A percentile compares a stretch with the other conserved stretches of the same genome.
Conservation (phyloP, 2,888 invertebrate genomes). For the Agrenia bidenticulata region DNA sequence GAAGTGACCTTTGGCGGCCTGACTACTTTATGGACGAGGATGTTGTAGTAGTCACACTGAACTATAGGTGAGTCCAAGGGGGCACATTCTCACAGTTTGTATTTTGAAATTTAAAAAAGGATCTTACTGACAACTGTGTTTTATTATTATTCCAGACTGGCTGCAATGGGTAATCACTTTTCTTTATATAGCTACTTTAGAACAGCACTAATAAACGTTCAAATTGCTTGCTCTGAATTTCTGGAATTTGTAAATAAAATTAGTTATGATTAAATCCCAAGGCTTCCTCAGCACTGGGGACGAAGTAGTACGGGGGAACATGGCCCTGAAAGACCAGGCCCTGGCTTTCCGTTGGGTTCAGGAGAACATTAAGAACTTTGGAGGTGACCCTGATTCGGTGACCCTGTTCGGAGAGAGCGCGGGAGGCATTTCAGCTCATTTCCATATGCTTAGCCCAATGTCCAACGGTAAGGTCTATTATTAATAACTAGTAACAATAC, state of each 20-base stretch:
- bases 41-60: conserved; percentile 32
- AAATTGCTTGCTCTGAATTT: not conserved
- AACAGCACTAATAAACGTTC: not conserved
- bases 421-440: conserved; percentile 36
- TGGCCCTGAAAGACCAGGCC: conserved; percentile 33
- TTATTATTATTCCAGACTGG: conserved; percentile 15
- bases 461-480: conserved; percentile 44
- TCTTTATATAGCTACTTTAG: not conserved
- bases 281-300: conserved; percentile 35
- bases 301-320: conserved; percentile 34
- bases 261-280: not conserved
- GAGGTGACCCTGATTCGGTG: conserved; percentile 30
- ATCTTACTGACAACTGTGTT: not conserved
- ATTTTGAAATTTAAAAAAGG: no score
- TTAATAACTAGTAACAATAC: no score
- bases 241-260: not conserved
- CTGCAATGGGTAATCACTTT: conserved; percentile 11
- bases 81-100: no score
- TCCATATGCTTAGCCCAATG: conserved; percentile 40
- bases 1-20: conserved; percentile 30
- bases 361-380: conserved; percentile 29
- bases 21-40: conserved; percentile 38
- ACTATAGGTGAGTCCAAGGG: conserved; percentile 21
- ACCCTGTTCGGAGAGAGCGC: conserved; percentile 32
- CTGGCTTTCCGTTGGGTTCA: conserved; percentile 33